Base-by-base conservation (phyloP, 2,797 vertebrate species). In the Pagetopsis macropterus region DNA sequence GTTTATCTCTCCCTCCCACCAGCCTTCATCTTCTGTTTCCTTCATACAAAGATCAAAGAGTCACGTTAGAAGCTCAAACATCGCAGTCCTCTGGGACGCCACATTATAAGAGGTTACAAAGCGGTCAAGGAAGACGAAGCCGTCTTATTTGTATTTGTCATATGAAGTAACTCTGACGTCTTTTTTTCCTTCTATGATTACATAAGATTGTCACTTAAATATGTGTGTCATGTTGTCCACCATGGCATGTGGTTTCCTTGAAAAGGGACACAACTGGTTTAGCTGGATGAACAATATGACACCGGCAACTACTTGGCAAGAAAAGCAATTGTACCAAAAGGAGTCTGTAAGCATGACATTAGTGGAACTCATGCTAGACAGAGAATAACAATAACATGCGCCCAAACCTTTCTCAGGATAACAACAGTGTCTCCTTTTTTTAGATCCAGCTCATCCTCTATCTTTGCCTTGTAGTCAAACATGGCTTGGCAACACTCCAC, bases 1-100 rank as follows among this genome's bases (percentile, higher is more conserved):
- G 19, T 93, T 91, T 57, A 94, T 75, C 83, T 98, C 95, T 51
- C 97, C 95, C 88, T 96, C 95, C 96, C 96, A 97, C 96, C 97
- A 98, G 86, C 97, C 96, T n/a, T 96, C 92, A 54, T 95, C 95
- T 78, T 94, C 92, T 1, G 93, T 88, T 66, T 89, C 91, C 96
- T 97, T 89, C n/a, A 84, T 74, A 84, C 40, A 33, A 61, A 92
- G 81, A 92, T 84, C 65, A 91, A 74, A 81, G 70, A 54, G 56
- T 62, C 78, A 70, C 65, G 82, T 81, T 61, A 85, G 61, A 84
- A 48, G 59, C 68, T 78, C 75, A 87, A 80, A 84, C 65, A 61
- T 13, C 1, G 1, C 15, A 3, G 41, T 72, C 85, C 83, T 46
- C 9, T 46, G 82, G 78, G 85, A 87, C 1, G 8, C 66, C 67